These are phyloP conservation scores for Drepana arcuata DNA, from an alignment of 1,140 invertebrate genomes.

Conservation along the genomic window DNA sequence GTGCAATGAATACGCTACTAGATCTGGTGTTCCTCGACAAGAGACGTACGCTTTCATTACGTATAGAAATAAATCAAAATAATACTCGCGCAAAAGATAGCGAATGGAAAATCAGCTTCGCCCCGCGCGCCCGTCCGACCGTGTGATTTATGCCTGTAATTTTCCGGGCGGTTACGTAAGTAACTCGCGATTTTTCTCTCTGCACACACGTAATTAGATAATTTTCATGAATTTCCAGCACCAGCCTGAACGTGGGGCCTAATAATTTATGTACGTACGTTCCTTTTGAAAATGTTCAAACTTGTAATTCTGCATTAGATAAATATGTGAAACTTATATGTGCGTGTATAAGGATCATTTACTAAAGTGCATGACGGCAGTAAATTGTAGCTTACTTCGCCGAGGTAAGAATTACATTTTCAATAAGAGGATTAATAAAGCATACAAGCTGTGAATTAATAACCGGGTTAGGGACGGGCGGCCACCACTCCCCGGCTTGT, in stretches of 20 bases:
- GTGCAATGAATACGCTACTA: constrained; percentile 32
- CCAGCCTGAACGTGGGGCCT: neutral
- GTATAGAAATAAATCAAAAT: constrained; percentile 63
- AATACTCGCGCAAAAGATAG: constrained; percentile 62
- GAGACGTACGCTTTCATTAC: constrained; percentile 60
- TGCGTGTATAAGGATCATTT: too few relatives aligned
- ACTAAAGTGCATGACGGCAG: too few relatives aligned
- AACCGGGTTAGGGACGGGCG: constrained; percentile 20
- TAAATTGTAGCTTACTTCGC: neutral
- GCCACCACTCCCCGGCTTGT: constrained; percentile 26
- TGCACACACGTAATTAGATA: constrained; percentile 65
- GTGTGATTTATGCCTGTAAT: constrained; percentile 64
- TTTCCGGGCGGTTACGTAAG: constrained; percentile 62
- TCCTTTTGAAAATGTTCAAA: too few relatives aligned
- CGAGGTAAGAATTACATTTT: constrained; percentile 20
- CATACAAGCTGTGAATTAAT: constrained; percentile 36
- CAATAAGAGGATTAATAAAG: constrained; percentile 39
- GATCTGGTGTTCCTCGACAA: constrained; percentile 42
- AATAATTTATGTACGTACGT: neutral
- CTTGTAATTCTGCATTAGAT: too few relatives aligned
- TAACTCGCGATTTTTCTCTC: constrained; percentile 63
- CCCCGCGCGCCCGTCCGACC: constrained; percentile 19
- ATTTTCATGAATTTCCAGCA: constrained; percentile 45
- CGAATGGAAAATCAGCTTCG: constrained; percentile 60
- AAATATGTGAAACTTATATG: too few relatives aligned